Evolutionary conservation across 2,113 vertebrate genomes (phyloP), one percentile per base, ranked within the genome.

Genomic region (Alouatta palliata): DNA sequence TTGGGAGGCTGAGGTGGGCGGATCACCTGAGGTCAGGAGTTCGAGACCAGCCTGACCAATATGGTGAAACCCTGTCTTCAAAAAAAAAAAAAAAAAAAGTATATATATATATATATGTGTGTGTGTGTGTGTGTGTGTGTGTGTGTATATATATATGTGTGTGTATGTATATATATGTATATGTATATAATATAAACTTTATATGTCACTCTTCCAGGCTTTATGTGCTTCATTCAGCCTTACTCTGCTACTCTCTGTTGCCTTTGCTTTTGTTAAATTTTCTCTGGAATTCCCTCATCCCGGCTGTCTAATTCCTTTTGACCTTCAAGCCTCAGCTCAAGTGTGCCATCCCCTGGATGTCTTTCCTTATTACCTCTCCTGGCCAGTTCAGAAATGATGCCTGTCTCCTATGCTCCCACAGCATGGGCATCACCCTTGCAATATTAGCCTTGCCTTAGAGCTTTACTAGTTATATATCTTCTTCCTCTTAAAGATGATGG

Each of bases 261-360:
- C 20, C 32, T 96, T 97, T 94, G 71, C 21, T 95, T 54, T 3
- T 45, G 23, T 73, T 91, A 61, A 12, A 32, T n/a, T 92, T 58
- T 92, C 37, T 93, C 35, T 85, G 43, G 68, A 92, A 94, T 58
- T 17, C 40, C 13, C 11, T 49, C 5, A 75, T 10, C n/a, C 73
- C 13, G 20, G 7, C 37, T 73, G 6, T 64, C 37, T 49, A 30
- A 7, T 49, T 19, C n/a, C 37, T 80, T 30, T 95, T 32, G 71
- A 43, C 45, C 91, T 73, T 91, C 30, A 85, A 84, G 35, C 40
- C 88, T 94, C 25, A 79, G 73, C 25, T 96, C 87, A 83, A 64
- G 40, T 73, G 54, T 83, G 61, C 94, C 80, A 89, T 47, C 45
- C 93, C 27, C 56, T 90, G 90, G 83, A 94, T 45, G 12, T 96